Evolutionary conservation across 2,113 vertebrate genomes (phyloP), one percentile per base, ranked within the genome.

Genomic region (Petroica traversi): DNA sequence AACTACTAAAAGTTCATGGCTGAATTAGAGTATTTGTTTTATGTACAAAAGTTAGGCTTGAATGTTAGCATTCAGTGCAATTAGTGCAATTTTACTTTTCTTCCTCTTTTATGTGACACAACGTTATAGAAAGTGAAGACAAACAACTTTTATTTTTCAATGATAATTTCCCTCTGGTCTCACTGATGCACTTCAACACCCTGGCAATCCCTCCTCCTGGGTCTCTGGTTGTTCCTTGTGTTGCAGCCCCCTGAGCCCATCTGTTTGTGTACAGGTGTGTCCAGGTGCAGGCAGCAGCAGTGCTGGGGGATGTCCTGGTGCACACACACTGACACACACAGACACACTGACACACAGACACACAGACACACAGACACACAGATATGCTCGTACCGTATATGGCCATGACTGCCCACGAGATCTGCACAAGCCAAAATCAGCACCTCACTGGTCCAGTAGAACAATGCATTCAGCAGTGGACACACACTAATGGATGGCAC

Each of bases 341-440:
- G 19, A 11, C n/a, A 13, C 14, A 8, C 3, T 22, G 5, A 19
- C 9, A 13, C 17, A 3, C 5, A 6, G 25, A 24, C 9, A 13
- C 14, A 2, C 12, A 4, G 19, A 11, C n/a, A 13, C 14, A 8
- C 3, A 26, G 5, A 19, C 9, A 13, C 17, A 3, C 5, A 6
- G 25, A 13, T 0, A 0, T 3, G 2, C 36, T 28, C 7, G 0
- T 2, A 3, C 3, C 0, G 55, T 17, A 2, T 2, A 25, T 0
- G 2, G 31, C 19, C 8, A 4, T 19, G 45, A 9, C 10, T 7
- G 8, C 19, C 14, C 36, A 8, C 0, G 4, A 12, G n/a, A 66
- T 1, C n/a, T 46, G 7, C 15, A 19, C n/a, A 25, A 69, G 71
- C 11, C 3, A 7, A 66, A 62, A 19, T 4, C 17, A 45, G 11